Percentiles rank a stretch among this genome's conserved stretches.
phyloP scores from a whole-genome alignment of 30 jellyfish, hydroid and myxozoan species.

The Aurelia sp. region DNA sequence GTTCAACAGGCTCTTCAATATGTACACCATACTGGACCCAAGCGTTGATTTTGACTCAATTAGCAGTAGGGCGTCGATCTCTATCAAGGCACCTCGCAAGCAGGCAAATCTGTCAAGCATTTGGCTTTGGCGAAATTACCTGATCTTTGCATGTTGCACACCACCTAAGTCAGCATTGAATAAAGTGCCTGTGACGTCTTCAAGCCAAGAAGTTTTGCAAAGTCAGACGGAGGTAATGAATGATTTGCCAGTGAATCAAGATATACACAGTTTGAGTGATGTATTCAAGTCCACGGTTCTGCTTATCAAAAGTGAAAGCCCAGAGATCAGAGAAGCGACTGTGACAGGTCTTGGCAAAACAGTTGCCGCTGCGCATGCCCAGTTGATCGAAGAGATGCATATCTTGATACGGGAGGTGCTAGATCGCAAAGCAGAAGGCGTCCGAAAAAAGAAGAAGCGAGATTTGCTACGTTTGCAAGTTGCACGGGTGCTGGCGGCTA shows the following conservation, averaged over 20 bases:
- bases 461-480: constrained; percentile 92
- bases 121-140: constrained; percentile 96
- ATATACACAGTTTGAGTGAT: constrained; percentile 81
- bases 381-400: constrained; percentile 93
- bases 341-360: constrained; percentile 98
- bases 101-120: constrained; percentile 87
- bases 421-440: constrained; percentile 98
- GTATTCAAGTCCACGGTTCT: constrained; percentile 84
- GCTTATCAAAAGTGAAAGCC: constrained; percentile 90
- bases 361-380: constrained; percentile 92
- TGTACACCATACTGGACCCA: constrained; percentile 91
- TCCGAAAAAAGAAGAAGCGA: constrained; percentile 90
- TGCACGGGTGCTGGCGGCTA: constrained; percentile 96
- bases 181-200: constrained; percentile 18
- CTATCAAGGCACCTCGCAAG: constrained; percentile 93
- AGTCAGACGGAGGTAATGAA: constrained; percentile 70
- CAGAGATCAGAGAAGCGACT: constrained; percentile 97
- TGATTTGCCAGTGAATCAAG: constrained; percentile 72
- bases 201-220: constrained; percentile 56
- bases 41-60: constrained; percentile 97
- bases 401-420: constrained; percentile 89
- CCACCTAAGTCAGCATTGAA: constrained; percentile 87
- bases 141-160: constrained; percentile 92
- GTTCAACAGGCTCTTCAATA: constrained; percentile 77
- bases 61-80: constrained; percentile 95